Conservation (phyloP, 2,797 vertebrate genomes). For the Pangasius krempfi region DNA sequence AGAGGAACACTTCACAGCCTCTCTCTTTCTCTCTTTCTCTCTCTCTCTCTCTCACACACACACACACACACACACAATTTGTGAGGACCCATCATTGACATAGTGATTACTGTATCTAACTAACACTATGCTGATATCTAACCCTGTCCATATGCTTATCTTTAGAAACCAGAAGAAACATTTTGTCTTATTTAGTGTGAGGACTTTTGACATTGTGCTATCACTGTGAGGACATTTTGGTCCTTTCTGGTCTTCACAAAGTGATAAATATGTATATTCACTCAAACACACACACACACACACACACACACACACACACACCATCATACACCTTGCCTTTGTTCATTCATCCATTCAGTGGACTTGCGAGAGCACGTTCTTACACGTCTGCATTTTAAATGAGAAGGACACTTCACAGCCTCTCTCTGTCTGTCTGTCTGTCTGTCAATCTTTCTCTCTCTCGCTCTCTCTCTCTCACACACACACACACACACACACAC, state of each 20-base stretch:
- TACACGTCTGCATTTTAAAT: slow-evolving; percentile 64
- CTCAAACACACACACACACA: not conserved
- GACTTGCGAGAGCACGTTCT: not conserved
- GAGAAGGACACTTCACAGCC: slow-evolving; percentile 32
- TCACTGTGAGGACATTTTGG: not conserved
- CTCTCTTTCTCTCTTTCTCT: not conserved
- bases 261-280: not conserved
- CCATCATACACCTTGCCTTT: not conserved
- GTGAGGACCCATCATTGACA: not conserved
- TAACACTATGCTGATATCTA: not conserved
- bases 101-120: not conserved
- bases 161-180: too few relatives aligned
- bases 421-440: not conserved
- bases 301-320: slow-evolving; percentile 6
- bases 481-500: not conserved
- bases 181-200: not conserved
- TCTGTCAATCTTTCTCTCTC: not conserved
- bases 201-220: not conserved
- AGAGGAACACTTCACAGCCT: slow-evolving; percentile 36
- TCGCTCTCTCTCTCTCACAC: not conserved
- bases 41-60: not conserved
- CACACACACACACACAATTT: not conserved
- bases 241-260: not conserved
- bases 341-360: not conserved
- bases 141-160: not conserved